Evolutionary conservation across 2,113 vertebrate species (phyloP), one percentile per base, ranked within the genome.

Genomic region (Thamnophis sirtalis): DNA sequence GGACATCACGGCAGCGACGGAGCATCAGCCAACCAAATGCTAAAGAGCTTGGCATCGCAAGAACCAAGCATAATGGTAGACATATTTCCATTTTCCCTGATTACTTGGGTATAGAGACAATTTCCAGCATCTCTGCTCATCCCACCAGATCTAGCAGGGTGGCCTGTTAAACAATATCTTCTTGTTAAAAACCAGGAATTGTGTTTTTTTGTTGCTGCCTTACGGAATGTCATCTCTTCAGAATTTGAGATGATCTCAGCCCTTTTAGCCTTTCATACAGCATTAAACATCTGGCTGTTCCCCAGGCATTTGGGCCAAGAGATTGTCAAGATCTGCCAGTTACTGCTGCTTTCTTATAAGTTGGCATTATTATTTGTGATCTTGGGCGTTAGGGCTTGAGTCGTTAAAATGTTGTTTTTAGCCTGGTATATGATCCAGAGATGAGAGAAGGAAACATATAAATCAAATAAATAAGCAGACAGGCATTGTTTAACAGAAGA

Each of bases 1-100:
- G 88, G 87, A 43, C 19, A 43, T 88, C 60, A 28, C 98, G 98
- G 91, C 97, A 97, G 93, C 98, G 95, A 91, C 98, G 98, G 91
- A 98, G 98, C 94, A 0, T 97, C 85, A 85, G 90, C 94, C 96
- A 96, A 92, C 94, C 95, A 60, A 93, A 24, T 91, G 92, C 94
- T 58, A 90, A 94, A 93, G 6, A 92, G 92, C 94, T 93, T 43
- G 89, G 0, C 86, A 56, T 9, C 0, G 90, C 91, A 80, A 92
- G 58, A 8, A 91, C 89, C 0, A 3, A 89, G 87, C 63, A 43
- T 0, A 54, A 19, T 0, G 95, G 96, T 96, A 94, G 3, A 94
- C 93, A 86, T 51, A 21, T 49, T 24, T 21, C 38, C 9, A 33
- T 58, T 56, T 24, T 80, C 33, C 33, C 17, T 80, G 73, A 43